These are phyloP conservation scores for Drosophila tropicalis DNA, from an alignment of 1,140 invertebrate species.

Conservation along the genomic window DNA sequence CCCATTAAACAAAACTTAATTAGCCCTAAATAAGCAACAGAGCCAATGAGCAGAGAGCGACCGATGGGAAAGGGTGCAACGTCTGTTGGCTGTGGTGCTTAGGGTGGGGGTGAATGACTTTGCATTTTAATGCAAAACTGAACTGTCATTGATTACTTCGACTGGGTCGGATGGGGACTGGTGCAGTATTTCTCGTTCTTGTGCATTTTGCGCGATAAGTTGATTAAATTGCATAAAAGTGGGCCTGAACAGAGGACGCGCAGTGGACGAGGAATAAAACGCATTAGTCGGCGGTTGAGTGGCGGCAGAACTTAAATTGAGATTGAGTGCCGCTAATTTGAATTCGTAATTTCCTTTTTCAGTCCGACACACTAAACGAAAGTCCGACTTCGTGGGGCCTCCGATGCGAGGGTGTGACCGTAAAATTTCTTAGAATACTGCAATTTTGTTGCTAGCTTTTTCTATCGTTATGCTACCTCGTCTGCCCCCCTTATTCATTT, in stretches of 20 bases:
- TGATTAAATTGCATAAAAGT: constrained; percentile 78
- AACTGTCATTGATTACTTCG: constrained; percentile 71
- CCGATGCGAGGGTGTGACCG: constrained; percentile 25
- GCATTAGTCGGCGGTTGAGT: constrained; percentile 59
- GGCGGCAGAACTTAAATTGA: constrained; percentile 67
- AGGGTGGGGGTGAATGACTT: constrained; percentile 14
- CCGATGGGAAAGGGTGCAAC: constrained; percentile 37
- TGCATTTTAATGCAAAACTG: constrained; percentile 65
- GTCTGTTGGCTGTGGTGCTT: constrained; percentile 4
- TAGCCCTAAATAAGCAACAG: constrained; percentile 70
- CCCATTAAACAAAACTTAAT: constrained; percentile 67
- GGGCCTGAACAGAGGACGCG: constrained; percentile 31
- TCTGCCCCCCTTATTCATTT: neutral
- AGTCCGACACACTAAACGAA: constrained; percentile 7
- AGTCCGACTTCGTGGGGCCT: neutral
- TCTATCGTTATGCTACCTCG: neutral
- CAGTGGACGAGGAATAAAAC: constrained; percentile 44
- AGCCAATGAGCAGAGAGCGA: constrained; percentile 42
- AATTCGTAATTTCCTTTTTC: constrained; percentile 73
- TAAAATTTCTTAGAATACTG: constrained; percentile 66
- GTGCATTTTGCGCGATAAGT: constrained; percentile 68
- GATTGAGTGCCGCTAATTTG: constrained; percentile 80
- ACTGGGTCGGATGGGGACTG: neutral
- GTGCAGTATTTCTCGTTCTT: constrained; percentile 21
- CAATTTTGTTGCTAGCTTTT: constrained; percentile 65